phyloP scores from a whole-genome alignment of 1,140 invertebrate species.

The Bombus soroeensis region DNA sequence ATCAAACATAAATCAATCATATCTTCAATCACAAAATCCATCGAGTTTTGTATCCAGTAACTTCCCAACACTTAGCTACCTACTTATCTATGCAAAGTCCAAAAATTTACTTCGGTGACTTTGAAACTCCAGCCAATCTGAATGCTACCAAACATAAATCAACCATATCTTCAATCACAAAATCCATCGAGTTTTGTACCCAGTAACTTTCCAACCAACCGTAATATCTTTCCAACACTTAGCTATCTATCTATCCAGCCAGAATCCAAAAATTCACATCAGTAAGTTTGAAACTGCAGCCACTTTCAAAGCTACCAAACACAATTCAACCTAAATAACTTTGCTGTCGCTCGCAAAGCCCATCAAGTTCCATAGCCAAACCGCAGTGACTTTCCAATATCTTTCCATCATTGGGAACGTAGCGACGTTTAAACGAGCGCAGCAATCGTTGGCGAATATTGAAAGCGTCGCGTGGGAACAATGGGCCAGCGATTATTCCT shows the following conservation, averaged over 20 bases:
- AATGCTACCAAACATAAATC: too few relatives aligned
- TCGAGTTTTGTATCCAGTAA: neutral
- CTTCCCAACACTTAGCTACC: too few relatives aligned
- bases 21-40: neutral
- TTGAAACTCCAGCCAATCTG: too few relatives aligned
- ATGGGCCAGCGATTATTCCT: slow-evolving; percentile 8
- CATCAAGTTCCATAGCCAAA: neutral
- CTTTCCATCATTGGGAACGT: neutral
- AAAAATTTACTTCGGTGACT: too few relatives aligned
- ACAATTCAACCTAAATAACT: neutral
- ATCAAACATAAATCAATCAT: too few relatives aligned
- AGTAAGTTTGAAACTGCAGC: neutral
- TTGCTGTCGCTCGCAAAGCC: neutral
- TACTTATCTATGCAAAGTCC: too few relatives aligned
- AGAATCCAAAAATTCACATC: too few relatives aligned
- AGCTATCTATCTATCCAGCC: too few relatives aligned
- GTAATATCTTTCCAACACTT: too few relatives aligned
- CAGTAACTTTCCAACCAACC: too few relatives aligned
- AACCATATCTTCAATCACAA: neutral
- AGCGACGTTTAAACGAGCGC: neutral
- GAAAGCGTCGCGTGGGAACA: slow-evolving; percentile 11
- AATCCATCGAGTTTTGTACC: neutral
- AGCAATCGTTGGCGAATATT: slow-evolving; percentile 3
- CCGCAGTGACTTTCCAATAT: neutral
- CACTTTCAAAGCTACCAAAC: neutral